Conservation (phyloP, 2,888 invertebrate genomes). For the Nyleta sp. region DNA sequence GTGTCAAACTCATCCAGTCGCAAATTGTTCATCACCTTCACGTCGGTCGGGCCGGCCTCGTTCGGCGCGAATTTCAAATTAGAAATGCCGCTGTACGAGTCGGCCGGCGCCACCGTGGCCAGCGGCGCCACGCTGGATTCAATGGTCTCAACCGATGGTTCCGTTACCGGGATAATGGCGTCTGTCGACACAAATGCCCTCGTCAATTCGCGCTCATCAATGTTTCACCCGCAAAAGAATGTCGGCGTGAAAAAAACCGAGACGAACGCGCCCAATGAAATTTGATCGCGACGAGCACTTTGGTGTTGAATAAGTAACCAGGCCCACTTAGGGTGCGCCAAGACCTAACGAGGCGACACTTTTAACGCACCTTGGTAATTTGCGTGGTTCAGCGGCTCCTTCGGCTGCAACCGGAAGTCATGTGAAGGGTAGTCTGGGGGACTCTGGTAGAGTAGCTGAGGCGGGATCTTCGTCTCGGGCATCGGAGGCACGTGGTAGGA, state of each 20-base stretch:
- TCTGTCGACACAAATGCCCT: constrained; percentile 15
- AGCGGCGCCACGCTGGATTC: constrained; percentile 9
- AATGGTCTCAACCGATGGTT: constrained; percentile 20
- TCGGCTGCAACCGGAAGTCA: constrained; percentile 25
- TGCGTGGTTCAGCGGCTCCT: constrained; percentile 16
- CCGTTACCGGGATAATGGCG: constrained; percentile 45
- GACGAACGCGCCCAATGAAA: constrained; percentile 14
- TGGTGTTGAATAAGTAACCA: constrained; percentile 25
- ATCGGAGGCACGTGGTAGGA: constrained; percentile 10
- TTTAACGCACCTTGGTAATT: constrained; percentile 40
- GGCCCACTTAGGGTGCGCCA: constrained; percentile 2
- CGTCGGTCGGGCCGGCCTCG: constrained; percentile 7
- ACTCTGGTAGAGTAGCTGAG: constrained; percentile 32
- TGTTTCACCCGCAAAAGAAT: not conserved
- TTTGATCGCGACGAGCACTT: constrained; percentile 25
- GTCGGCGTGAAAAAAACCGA: not conserved
- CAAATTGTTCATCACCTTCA: constrained; percentile 27
- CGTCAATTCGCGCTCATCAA: not conserved
- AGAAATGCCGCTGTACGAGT: constrained; percentile 16
- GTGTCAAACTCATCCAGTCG: constrained; percentile 81
- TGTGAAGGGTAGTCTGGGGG: constrained; percentile 25
- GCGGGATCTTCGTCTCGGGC: not conserved
- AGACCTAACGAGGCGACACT: not conserved
- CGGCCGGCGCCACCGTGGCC: constrained; percentile 9
- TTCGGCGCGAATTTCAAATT: constrained; percentile 26